phyloP scores from a whole-genome alignment of 2,888 invertebrate genomes.

The Hemistola chrysoprasaria region DNA sequence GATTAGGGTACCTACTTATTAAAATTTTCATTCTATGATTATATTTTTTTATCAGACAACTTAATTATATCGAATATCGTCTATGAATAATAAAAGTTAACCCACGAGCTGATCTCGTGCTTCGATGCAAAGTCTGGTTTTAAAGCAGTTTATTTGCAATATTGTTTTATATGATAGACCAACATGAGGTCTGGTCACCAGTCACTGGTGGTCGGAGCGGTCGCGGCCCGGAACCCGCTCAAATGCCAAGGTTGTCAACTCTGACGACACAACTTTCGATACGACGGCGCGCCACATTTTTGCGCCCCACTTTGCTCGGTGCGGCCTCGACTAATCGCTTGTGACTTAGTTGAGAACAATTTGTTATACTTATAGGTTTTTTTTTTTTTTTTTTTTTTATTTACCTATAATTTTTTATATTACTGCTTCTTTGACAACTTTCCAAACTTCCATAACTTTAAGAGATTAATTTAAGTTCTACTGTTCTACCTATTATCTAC shows the following conservation, averaged over 20 bases:
- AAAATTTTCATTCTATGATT: no score
- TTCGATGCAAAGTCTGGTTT: conserved; percentile 4
- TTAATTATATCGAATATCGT: no score
- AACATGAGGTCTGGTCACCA: conserved; percentile 53
- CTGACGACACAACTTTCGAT: conserved; percentile 80
- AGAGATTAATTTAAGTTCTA: no score
- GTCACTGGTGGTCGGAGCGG: conserved; percentile 61
- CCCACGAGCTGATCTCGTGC: conserved; percentile 3
- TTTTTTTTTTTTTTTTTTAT: no score
- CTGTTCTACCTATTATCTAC: no score
- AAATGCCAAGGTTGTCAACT: conserved; percentile 82
- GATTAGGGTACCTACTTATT: no score
- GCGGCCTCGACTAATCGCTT: conserved; percentile 23
- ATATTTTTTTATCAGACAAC: no score
- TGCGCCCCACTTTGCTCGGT: conserved; percentile 62
- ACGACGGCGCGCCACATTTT: conserved; percentile 70
- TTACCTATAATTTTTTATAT: no score
- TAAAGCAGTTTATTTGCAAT: conserved; percentile 5
- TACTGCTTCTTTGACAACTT: no score
- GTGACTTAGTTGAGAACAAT: conserved; percentile 11
- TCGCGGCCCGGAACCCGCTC: conserved; percentile 72
- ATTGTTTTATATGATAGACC: conserved; percentile 35
- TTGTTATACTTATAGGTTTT: neutral
- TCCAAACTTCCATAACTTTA: no score
- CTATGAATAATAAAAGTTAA: no score